Evolutionary conservation across 2,888 invertebrate species (phyloP).

Genomic region (Aelia acuminata): DNA sequence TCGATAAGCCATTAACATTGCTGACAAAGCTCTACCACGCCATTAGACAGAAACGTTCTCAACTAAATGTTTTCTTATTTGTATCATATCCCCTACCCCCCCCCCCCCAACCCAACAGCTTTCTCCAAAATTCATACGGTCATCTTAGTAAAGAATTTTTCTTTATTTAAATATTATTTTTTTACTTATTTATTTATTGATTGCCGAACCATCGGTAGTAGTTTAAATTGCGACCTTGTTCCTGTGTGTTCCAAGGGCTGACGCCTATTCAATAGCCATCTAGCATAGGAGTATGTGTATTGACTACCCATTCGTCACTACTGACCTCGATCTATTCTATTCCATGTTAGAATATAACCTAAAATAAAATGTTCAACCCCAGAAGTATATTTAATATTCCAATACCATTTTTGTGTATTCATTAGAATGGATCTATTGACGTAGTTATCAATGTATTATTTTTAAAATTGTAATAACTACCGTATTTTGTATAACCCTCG

Average conservation of each 20-base stretch:
- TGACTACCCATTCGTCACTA: conserved; percentile 27
- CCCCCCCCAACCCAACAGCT: too few species aligned
- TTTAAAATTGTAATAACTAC: neutral
- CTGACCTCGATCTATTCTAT: neutral
- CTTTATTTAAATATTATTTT: too few species aligned
- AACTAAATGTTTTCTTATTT: too few species aligned
- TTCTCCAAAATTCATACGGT: too few species aligned
- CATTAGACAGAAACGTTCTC: too few species aligned
- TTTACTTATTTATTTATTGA: neutral
- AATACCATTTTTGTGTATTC: neutral
- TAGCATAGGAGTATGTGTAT: neutral
- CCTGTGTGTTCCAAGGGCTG: neutral
- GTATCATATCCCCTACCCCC: too few species aligned
- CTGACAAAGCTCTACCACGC: too few species aligned
- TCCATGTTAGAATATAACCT: neutral
- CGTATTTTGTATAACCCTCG: neutral
- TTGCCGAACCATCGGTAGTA: neutral
- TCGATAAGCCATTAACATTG: too few species aligned
- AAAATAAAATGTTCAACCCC: neutral
- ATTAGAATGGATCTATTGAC: neutral
- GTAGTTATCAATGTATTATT: neutral
- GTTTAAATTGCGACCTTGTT: neutral
- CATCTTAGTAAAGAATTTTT: too few species aligned
- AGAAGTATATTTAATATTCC: neutral
- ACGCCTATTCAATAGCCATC: neutral